Evolutionary conservation across 2,797 vertebrate genomes (phyloP).

Genomic region (Orestias chungarensis): DNA sequence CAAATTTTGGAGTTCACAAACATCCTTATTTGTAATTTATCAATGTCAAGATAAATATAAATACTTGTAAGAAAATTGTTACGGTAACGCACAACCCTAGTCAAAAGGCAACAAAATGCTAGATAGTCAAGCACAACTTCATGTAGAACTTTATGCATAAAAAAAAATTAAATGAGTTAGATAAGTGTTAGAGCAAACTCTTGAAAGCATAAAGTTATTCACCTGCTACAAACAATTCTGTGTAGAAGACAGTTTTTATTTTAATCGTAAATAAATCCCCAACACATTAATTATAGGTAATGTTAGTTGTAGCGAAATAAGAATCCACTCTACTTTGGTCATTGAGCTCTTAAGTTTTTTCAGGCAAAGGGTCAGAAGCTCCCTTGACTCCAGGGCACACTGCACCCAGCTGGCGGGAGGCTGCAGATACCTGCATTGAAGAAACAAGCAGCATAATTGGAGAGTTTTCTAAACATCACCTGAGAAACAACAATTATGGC

Average conservation of each 20-base stretch:
- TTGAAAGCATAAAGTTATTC: background rate
- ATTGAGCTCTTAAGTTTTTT: constrained; percentile 94
- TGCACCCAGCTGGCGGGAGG: constrained; percentile 92
- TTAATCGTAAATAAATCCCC: background rate
- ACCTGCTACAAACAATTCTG: background rate
- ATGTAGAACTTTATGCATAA: background rate
- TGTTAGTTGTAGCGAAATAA: constrained; percentile 2
- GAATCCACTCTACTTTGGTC: constrained; percentile 82
- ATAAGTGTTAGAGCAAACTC: background rate
- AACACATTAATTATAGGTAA: background rate
- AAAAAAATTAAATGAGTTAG: background rate
- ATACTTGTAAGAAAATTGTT: too few relatives aligned
- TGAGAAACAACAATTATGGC: background rate
- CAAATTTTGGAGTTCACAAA: too few relatives aligned
- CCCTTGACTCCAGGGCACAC: constrained; percentile 93
- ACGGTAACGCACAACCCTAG: too few relatives aligned
- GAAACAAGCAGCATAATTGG: background rate
- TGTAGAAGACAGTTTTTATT: background rate
- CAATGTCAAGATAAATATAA: too few relatives aligned
- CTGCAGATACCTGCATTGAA: constrained; percentile 87
- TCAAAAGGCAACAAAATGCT: background rate
- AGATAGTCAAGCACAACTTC: background rate
- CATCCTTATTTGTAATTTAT: too few relatives aligned
- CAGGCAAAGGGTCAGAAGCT: constrained; percentile 92
- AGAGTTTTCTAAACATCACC: background rate